Conservation (phyloP, 2,797 vertebrate species). For the Lemur catta region DNA sequence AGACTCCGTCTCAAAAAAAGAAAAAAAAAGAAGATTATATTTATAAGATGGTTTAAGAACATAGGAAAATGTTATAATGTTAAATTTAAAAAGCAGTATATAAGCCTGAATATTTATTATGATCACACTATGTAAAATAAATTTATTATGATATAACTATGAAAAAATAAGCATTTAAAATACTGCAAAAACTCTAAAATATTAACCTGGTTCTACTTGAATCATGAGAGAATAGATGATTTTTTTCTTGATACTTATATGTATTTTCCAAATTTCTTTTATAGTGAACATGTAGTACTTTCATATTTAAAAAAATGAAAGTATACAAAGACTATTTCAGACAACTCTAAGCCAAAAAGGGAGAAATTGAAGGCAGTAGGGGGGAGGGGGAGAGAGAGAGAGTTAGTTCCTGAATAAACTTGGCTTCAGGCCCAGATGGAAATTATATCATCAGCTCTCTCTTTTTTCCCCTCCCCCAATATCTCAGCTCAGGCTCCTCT, state of each 20-base stretch:
- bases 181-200: slow-evolving; percentile 34
- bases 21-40: not conserved
- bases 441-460: slow-evolving; percentile 20
- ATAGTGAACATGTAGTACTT: slow-evolving; percentile 13
- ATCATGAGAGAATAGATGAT: not conserved
- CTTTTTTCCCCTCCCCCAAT: not conserved
- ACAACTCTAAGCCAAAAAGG: slow-evolving; percentile 20
- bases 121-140: not conserved
- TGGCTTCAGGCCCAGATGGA: slow-evolving; percentile 41
- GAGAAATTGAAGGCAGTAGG: not conserved
- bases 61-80: not conserved
- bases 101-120: slow-evolving; percentile 32
- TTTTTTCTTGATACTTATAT: slow-evolving; percentile 9
- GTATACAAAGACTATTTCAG: not conserved
- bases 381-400: not conserved
- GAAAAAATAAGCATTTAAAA: slow-evolving; percentile 41
- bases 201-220: not conserved
- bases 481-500: slow-evolving; percentile 58
- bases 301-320: slow-evolving; percentile 41
- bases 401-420: not conserved
- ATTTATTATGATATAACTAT: slow-evolving; percentile 16
- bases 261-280: slow-evolving; percentile 36
- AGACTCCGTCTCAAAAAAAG: not conserved
- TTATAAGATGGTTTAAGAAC: slow-evolving; percentile 12
- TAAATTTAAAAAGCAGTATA: slow-evolving; percentile 15